Percentiles rank a stretch among this genome's conserved stretches.
Conservation (phyloP, 2,888 invertebrate genomes). For the Apodemia duryi region DNA sequence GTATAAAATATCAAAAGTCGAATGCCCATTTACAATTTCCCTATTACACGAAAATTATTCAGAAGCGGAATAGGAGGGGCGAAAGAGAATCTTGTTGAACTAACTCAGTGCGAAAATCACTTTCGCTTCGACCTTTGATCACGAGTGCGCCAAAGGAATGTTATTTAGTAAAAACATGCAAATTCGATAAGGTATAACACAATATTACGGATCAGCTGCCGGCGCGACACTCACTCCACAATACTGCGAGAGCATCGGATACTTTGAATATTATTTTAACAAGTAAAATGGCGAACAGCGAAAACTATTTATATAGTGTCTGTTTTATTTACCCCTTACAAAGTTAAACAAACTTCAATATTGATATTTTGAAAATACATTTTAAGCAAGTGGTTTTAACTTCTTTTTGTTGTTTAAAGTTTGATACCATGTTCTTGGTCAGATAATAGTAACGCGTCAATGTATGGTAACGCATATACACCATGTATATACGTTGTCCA, state of each 20-base stretch:
- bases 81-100: constrained; percentile 76
- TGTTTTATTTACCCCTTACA: no score
- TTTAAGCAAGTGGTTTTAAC: no score
- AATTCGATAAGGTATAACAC: constrained; percentile 80
- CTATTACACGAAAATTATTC: constrained; percentile 75
- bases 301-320: not conserved
- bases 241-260: constrained; percentile 44
- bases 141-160: constrained; percentile 76
- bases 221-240: constrained; percentile 41
- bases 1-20: constrained; percentile 51
- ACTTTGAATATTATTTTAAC: constrained; percentile 52
- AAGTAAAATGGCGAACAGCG: not conserved
- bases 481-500: no score
- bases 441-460: no score
- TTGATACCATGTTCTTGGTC: no score
- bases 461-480: no score
- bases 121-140: constrained; percentile 75
- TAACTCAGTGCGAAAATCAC: constrained; percentile 78
- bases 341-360: no score
- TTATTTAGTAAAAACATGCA: constrained; percentile 80
- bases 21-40: constrained; percentile 72
- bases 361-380: no score
- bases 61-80: constrained; percentile 60
- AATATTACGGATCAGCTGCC: constrained; percentile 67
- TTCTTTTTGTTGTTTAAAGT: no score